A percentile compares a stretch with the other conserved stretches of the same genome.
Conservation (phyloP, 2,113 vertebrate species). For the Marmota monax region DNA sequence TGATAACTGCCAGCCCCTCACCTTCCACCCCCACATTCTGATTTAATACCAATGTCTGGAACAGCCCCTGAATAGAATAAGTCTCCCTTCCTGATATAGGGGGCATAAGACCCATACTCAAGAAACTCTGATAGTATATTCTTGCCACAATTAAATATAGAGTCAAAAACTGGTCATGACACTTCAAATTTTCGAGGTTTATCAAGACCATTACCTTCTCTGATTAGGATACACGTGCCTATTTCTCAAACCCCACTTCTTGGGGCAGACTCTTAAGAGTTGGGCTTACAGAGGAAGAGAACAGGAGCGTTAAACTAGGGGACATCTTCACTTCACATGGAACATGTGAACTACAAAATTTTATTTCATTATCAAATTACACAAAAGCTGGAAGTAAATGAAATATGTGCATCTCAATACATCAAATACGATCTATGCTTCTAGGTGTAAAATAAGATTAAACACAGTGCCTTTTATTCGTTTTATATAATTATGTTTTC, state of each 20-base stretch:
- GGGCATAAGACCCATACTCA: neutral
- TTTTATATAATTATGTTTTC: neutral
- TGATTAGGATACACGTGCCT: neutral
- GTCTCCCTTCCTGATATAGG: neutral
- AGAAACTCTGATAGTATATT: neutral
- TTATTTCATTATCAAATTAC: neutral
- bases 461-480: neutral
- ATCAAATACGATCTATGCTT: neutral
- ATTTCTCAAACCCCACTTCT: neutral
- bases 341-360: neutral
- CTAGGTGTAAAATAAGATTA: neutral
- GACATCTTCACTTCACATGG: neutral
- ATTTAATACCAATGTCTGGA: neutral
- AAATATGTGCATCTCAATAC: neutral
- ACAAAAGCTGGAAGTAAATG: neutral
- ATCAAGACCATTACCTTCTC: neutral
- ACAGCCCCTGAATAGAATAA: neutral
- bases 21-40: neutral
- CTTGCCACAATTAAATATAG: neutral
- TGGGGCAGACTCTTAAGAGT: neutral
- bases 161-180: neutral
- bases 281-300: neutral
- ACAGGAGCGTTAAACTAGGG: neutral
- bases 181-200: neutral
- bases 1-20: neutral